Evolutionary conservation across 2,888 invertebrate species (phyloP), one percentile per base, ranked within the genome.

Genomic region (Brenthis ino): DNA sequence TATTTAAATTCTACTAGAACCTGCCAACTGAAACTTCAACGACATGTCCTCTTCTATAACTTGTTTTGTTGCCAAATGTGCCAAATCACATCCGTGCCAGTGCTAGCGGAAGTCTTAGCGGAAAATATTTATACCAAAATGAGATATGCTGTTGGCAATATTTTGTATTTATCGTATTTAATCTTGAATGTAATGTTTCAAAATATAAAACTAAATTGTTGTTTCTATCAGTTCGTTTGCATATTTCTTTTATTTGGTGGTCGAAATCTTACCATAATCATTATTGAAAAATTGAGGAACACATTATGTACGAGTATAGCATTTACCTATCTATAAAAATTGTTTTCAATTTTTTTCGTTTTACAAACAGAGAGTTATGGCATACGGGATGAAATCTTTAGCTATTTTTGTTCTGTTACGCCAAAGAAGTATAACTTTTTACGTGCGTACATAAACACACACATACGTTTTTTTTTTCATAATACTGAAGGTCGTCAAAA

Each of bases 1-100:
- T 51, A 70, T 70, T 72, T 72, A 72, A 72, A 72, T 68, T 72
- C 68, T 16, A 48, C 56, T 55, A 8, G 48, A 66, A 65, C 50
- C 63, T 66, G 65, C 65, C 65, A 58, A 68, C 58, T 63, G 61
- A 20, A 70, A 68, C 67, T 65, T 60, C 43, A 48, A 61, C 54
- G 24, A 56, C 51, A 54, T 51, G 54, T 47, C 53, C 56, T 56
- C 37, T 56, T 56, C 28, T 28, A 37, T 57, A 47, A 57, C 33
- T 68, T 50, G 60, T 60, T 72, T 66, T 60, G 67, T 65, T 70
- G 72, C 55, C 67, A 60, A 72, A 72, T 70, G 67, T 67, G 70
- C 61, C 70, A 65, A 64, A 67, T 43, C 13, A 67, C 67, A 67
- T 50, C 28, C 28, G 50, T 63, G 50, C 47, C 28, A 53, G 51